Conservation (phyloP, 2,888 invertebrate species). For the Ochropleura plecta region DNA sequence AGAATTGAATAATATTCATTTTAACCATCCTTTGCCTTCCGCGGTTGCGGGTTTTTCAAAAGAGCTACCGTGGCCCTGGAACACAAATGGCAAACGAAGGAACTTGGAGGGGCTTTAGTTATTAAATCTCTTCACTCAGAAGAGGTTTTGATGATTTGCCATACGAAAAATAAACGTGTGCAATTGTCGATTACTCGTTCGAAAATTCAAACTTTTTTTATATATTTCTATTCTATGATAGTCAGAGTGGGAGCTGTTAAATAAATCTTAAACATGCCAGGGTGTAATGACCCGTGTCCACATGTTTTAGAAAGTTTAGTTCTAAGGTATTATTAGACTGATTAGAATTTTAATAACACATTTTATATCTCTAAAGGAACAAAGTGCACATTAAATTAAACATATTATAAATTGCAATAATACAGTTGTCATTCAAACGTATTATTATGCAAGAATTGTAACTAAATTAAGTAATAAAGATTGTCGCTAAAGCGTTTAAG, state of each 20-base stretch:
- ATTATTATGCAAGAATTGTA: slow-evolving; percentile 30
- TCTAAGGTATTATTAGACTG: not conserved
- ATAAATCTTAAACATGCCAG: not conserved
- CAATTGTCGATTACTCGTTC: too few relatives aligned
- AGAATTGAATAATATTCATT: not conserved
- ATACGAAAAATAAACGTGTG: too few relatives aligned
- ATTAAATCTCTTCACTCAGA: too few relatives aligned
- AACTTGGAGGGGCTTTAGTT: too few relatives aligned
- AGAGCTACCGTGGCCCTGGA: too few relatives aligned
- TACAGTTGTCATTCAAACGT: slow-evolving; percentile 20
- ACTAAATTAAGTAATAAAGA: slow-evolving; percentile 45
- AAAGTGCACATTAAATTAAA: slow-evolving; percentile 7
- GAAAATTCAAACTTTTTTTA: too few relatives aligned
- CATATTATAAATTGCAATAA: not conserved
- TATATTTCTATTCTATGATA: not conserved
- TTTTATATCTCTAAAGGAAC: slow-evolving; percentile 1
- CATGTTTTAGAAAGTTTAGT: not conserved
- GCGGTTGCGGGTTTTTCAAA: too few relatives aligned
- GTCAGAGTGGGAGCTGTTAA: too few relatives aligned
- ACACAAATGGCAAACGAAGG: too few relatives aligned
- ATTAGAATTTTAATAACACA: slow-evolving; percentile 17
- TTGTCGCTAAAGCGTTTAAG: slow-evolving; percentile 2
- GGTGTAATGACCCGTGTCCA: not conserved
- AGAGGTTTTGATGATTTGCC: too few relatives aligned
- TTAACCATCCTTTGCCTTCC: not conserved